Evolutionary conservation across 1,140 invertebrate species (phyloP), one percentile per base, ranked within the genome.

Genomic region (Callitettix versicolor): DNA sequence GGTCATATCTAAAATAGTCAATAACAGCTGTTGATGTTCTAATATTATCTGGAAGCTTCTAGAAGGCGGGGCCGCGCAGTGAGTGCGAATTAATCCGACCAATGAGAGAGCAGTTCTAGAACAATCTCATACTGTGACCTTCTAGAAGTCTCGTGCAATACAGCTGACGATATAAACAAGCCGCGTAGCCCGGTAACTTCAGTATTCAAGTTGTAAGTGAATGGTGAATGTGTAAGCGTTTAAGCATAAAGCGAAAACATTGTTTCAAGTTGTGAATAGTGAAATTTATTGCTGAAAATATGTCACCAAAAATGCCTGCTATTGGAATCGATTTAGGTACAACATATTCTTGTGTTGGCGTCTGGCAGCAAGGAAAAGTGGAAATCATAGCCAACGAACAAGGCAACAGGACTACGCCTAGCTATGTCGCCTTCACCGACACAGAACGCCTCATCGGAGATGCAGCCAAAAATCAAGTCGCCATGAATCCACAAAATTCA

Each of bases 401-500:
- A 74, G 92, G 91, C 20, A 95, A 95, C 72, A 73, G 91, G 42
- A 95, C 90, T 22, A 94, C 91, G 36, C 90, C 90, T 7, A 86
- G 84, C 53, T 95, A 93, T 71, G 90, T 95, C 36, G 91, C 88
- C 74, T n/a, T n/a, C n/a, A n/a, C n/a, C n/a, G n/a, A n/a, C n/a
- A n/a, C n/a, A n/a, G n/a, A n/a, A n/a, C n/a, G n/a, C n/a, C n/a
- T n/a, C n/a, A n/a, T n/a, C n/a, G n/a, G n/a, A n/a, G n/a, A n/a
- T n/a, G n/a, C n/a, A 58, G 81, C 80, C 1, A 79, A 85, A 67
- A 84, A 74, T 62, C 76, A 86, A 65, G 83, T 84, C 9, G 83
- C 87, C 9, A 86, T 88, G 81, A 92, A 93, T 69, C 88, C 89
- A 14, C 74, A 74, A 59, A 92, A 92, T 67, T 91, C 17, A 7